Percentiles rank a stretch among this genome's conserved stretches.
These are phyloP conservation scores for Stictonetta naevosa DNA, from an alignment of 2,113 vertebrate species.

Conservation along the genomic window DNA sequence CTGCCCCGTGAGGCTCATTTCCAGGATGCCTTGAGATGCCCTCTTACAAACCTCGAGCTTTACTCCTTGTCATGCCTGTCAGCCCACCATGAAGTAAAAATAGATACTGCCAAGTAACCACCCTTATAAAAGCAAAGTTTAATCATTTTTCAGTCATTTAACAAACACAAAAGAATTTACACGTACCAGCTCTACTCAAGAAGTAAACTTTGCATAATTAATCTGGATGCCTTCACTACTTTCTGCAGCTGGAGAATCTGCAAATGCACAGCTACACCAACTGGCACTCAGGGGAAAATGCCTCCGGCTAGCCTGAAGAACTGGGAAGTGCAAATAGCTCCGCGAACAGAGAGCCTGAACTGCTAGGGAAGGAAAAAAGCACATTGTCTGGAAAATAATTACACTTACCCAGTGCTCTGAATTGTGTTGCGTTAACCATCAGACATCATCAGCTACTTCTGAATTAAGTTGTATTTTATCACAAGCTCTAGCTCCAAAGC, in stretches of 20 bases:
- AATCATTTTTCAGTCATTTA: background rate
- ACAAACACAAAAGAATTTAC: constrained; percentile 17
- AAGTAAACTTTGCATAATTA: constrained; percentile 16
- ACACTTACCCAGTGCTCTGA: background rate
- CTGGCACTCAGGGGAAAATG: background rate
- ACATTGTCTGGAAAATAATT: background rate
- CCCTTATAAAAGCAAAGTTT: background rate
- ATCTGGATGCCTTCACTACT: background rate
- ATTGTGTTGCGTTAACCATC: background rate
- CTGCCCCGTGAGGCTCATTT: accelerated
- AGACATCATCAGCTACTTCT: background rate
- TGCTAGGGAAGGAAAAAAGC: background rate
- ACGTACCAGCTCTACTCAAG: background rate
- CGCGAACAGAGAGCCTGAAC: background rate
- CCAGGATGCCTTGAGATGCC: background rate
- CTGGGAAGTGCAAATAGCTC: background rate
- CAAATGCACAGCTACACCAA: constrained; percentile 37
- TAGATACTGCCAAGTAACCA: background rate
- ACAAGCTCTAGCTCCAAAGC: accelerated
- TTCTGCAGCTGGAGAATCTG: background rate
- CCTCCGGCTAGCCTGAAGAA: background rate
- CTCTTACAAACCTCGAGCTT: background rate
- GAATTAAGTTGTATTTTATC: background rate
- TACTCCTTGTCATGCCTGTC: background rate
- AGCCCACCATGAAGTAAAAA: background rate